phyloP scores from a whole-genome alignment of 2,888 invertebrate genomes.

The Pollenia griseotomentosa region DNA sequence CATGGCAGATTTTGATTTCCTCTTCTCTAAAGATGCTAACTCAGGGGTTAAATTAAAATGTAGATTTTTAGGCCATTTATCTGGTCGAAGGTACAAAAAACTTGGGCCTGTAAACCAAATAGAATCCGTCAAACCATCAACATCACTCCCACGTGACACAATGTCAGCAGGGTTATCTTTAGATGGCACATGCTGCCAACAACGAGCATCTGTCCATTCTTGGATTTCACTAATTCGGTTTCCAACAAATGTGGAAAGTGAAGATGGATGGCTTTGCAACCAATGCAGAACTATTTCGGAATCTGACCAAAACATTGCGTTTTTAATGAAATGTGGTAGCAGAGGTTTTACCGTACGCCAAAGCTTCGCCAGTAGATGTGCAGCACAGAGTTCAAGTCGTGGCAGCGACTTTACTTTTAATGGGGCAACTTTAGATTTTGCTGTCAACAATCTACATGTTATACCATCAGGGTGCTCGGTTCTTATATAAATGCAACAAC shows the following conservation, averaged over 20 bases:
- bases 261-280: slow-evolving; percentile 47
- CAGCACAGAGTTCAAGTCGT: slow-evolving; percentile 56
- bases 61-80: slow-evolving; percentile 21
- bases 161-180: slow-evolving; percentile 24
- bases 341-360: slow-evolving; percentile 26
- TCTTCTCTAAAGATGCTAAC: slow-evolving; percentile 35
- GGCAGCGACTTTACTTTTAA: slow-evolving; percentile 60
- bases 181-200: slow-evolving; percentile 1
- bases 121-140: not conserved
- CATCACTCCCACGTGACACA: slow-evolving; percentile 1
- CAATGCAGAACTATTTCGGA: slow-evolving; percentile 49
- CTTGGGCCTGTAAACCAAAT: slow-evolving; percentile 12
- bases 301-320: slow-evolving; percentile 55
- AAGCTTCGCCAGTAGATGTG: slow-evolving; percentile 61
- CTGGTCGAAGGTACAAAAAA: slow-evolving; percentile 25
- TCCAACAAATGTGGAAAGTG: slow-evolving; percentile 41
- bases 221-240: slow-evolving; percentile 45
- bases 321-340: slow-evolving; percentile 24
- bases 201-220: slow-evolving; percentile 36
- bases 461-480: not conserved
- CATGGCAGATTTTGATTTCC: not conserved
- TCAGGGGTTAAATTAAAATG: slow-evolving; percentile 24
- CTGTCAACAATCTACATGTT: slow-evolving; percentile 39
- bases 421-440: slow-evolving; percentile 66
- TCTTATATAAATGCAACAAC: slow-evolving; percentile 41